These are phyloP conservation scores for Colossoma macropomum DNA, from an alignment of 2,113 vertebrate genomes.

Conservation along the genomic window DNA sequence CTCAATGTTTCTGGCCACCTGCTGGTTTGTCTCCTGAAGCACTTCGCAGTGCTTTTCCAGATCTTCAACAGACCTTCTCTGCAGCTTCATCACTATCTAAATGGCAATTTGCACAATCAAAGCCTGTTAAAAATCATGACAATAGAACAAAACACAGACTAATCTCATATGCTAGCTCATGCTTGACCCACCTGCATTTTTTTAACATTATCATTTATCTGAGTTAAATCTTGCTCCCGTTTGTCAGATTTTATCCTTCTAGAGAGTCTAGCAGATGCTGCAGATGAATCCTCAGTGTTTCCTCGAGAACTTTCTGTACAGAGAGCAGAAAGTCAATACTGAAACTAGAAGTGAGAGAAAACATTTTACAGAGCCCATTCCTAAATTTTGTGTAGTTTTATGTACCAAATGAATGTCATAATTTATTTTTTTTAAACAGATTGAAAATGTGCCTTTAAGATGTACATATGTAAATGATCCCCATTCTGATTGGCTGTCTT, in stretches of 20 bases:
- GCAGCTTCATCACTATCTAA: conserved; percentile 62
- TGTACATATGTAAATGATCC: too few species aligned
- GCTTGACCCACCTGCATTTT: conserved; percentile 40
- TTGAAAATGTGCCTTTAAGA: too few species aligned
- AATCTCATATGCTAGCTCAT: not conserved
- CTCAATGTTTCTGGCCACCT: conserved; percentile 55
- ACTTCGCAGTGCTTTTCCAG: conserved; percentile 50
- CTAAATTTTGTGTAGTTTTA: not conserved
- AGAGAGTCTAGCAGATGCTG: not conserved
- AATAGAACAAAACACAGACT: not conserved
- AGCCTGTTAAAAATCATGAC: not conserved
- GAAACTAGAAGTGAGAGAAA: not conserved
- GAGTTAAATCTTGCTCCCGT: not conserved
- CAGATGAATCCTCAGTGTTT: not conserved
- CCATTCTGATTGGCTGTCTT: too few species aligned
- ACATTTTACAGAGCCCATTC: not conserved
- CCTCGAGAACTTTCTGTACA: conserved; percentile 4
- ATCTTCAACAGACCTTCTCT: conserved; percentile 56
- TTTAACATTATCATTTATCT: conserved; percentile 22
- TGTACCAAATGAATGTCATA: too few species aligned
- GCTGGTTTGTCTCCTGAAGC: conserved; percentile 56
- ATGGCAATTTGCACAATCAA: conserved; percentile 2
- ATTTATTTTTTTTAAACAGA: too few species aligned
- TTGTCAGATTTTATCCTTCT: conserved; percentile 9
- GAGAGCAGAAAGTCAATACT: not conserved